These are phyloP conservation scores for Gandaritis pyraliata DNA, from an alignment of 2,888 invertebrate genomes.

Conservation along the genomic window DNA sequence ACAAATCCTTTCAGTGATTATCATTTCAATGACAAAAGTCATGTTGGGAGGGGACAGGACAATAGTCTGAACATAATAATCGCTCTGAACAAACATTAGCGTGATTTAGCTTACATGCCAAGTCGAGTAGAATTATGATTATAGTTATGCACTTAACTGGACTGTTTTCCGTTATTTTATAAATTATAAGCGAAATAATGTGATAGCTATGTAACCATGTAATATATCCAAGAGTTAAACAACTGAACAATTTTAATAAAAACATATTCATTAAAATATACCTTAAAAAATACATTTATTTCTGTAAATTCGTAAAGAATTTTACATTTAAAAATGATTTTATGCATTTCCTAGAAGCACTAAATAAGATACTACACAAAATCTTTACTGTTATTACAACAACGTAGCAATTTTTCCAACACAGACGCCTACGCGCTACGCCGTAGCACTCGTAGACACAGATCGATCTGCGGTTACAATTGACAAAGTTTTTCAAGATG, in stretches of 20 bases:
- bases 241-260: too few species aligned
- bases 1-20: slow-evolving; percentile 81
- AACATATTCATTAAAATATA: too few species aligned
- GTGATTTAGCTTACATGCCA: slow-evolving; percentile 33
- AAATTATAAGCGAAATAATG: background rate
- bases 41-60: slow-evolving; percentile 66
- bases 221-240: too few species aligned
- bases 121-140: slow-evolving; percentile 30
- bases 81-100: slow-evolving; percentile 36
- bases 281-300: too few species aligned
- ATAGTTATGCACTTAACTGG: background rate
- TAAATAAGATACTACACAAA: background rate
- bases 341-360: too few species aligned
- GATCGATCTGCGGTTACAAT: slow-evolving; percentile 81
- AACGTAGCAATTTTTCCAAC: slow-evolving; percentile 11
- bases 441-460: slow-evolving; percentile 66
- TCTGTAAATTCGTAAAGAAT: too few species aligned
- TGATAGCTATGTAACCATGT: background rate
- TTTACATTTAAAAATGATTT: too few species aligned
- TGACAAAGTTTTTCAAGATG: slow-evolving; percentile 84
- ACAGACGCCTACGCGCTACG: slow-evolving; percentile 44
- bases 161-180: background rate
- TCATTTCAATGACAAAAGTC: slow-evolving; percentile 83
- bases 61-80: slow-evolving; percentile 49
- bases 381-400: background rate